Conservation (phyloP, 2,888 invertebrate genomes). For the Platerodrilus igneus region DNA sequence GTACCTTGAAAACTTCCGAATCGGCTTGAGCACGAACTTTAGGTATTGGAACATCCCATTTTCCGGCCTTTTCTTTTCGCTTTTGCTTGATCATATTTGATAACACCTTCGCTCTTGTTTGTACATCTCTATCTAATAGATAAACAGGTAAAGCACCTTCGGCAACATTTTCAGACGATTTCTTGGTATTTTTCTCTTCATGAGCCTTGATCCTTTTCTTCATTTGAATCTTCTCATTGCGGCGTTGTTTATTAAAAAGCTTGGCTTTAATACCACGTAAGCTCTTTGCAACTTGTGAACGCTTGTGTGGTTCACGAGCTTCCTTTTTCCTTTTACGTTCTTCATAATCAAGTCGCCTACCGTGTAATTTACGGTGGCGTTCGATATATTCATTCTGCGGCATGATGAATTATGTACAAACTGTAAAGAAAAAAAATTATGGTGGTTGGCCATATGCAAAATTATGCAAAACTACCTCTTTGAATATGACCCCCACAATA, state of each 20-base stretch:
- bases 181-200: constrained; percentile 88
- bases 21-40: constrained; percentile 97
- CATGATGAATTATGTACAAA: constrained; percentile 57
- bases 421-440: constrained; percentile 29
- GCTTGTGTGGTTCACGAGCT: constrained; percentile 88
- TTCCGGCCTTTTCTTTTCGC: constrained; percentile 98
- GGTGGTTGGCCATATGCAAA: constrained; percentile 42
- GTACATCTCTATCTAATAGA: constrained; percentile 93
- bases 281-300: constrained; percentile 85
- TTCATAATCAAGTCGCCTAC: constrained; percentile 95
- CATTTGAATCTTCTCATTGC: constrained; percentile 98
- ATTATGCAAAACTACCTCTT: constrained; percentile 30
- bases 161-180: constrained; percentile 73
- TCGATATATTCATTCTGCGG: constrained; percentile 99
- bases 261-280: constrained; percentile 96
- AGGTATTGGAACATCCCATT: constrained; percentile 99
- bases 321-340: constrained; percentile 94
- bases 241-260: constrained; percentile 91
- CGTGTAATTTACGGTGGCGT: constrained; percentile 92
- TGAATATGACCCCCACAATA: constrained; percentile 46
- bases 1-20: constrained; percentile 91
- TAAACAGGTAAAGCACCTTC: constrained; percentile 95
- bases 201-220: constrained; percentile 98
- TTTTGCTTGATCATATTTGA: constrained; percentile 99
- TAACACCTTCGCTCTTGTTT: constrained; percentile 88